phyloP scores from a whole-genome alignment of 1,140 invertebrate genomes.

The fruit fly (Drosophila melanogaster) region DNA sequence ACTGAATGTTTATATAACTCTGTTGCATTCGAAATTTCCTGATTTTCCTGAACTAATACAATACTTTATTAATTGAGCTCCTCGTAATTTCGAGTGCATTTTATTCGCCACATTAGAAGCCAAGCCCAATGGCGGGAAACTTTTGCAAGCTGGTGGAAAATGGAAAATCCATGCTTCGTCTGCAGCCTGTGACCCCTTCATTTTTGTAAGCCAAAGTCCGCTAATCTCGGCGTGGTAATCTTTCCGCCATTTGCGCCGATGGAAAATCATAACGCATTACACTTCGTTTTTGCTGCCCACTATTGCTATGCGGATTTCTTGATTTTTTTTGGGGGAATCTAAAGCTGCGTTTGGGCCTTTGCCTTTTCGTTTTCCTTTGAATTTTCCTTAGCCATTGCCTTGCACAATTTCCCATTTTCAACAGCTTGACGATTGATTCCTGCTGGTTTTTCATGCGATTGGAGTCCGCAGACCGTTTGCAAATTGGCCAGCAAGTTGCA shows the following conservation, averaged over 20 bases:
- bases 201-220: slow-evolving; percentile 20
- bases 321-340: slow-evolving; percentile 41
- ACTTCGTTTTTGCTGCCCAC: slow-evolving; percentile 32
- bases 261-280: slow-evolving; percentile 77
- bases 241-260: slow-evolving; percentile 70
- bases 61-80: neutral
- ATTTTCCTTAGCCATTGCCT: slow-evolving; percentile 5
- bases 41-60: neutral
- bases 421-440: slow-evolving; percentile 80
- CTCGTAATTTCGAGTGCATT: slow-evolving; percentile 10
- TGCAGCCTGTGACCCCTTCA: slow-evolving; percentile 30
- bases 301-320: slow-evolving; percentile 31
- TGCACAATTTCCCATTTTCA: slow-evolving; percentile 76
- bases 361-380: slow-evolving; percentile 21
- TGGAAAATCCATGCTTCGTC: slow-evolving; percentile 21
- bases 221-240: slow-evolving; percentile 66
- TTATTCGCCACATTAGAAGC: neutral
- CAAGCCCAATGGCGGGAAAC: slow-evolving; percentile 12
- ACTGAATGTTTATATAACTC: neutral
- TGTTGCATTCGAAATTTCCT: neutral
- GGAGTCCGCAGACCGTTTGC: slow-evolving; percentile 48
- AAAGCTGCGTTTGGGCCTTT: slow-evolving; percentile 38
- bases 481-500: slow-evolving; percentile 66
- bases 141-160: slow-evolving; percentile 32
- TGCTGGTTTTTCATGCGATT: slow-evolving; percentile 18